phyloP scores from a whole-genome alignment of 1,140 invertebrate genomes.

The Palaemon carinicauda region DNA sequence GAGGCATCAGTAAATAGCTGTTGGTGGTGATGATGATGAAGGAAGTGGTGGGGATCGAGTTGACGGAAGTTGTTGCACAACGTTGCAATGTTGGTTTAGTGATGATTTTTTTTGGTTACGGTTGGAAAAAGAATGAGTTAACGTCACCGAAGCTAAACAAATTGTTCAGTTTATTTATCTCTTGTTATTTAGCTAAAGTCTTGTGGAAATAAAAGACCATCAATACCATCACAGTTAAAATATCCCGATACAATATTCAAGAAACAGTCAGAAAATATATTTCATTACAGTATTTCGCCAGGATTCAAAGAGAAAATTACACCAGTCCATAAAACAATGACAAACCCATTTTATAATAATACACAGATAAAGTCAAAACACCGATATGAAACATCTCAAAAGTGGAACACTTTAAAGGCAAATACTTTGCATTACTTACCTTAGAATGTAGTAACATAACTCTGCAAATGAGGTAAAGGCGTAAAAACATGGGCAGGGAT shows the following conservation, averaged over 20 bases:
- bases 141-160: too few relatives aligned
- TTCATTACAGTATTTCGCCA: too few relatives aligned
- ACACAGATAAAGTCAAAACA: neutral
- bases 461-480: constrained; percentile 98
- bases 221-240: too few relatives aligned
- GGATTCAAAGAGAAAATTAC: too few relatives aligned
- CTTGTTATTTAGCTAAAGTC: too few relatives aligned
- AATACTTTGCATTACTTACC: constrained; percentile 5
- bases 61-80: neutral
- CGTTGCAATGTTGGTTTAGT: too few relatives aligned
- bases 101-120: too few relatives aligned
- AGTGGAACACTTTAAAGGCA: neutral
- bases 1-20: constrained; percentile 96
- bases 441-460: constrained; percentile 99
- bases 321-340: neutral
- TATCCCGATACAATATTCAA: too few relatives aligned
- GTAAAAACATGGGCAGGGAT: constrained; percentile 98
- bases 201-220: too few relatives aligned
- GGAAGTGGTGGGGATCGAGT: neutral
- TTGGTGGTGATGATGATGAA: neutral
- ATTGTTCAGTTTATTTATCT: too few relatives aligned
- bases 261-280: too few relatives aligned
- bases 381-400: neutral
- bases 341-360: neutral
- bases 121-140: too few relatives aligned